Evolutionary conservation across 2,888 invertebrate species (phyloP), one percentile per base, ranked within the genome.

Genomic region (Tachina lurida): DNA sequence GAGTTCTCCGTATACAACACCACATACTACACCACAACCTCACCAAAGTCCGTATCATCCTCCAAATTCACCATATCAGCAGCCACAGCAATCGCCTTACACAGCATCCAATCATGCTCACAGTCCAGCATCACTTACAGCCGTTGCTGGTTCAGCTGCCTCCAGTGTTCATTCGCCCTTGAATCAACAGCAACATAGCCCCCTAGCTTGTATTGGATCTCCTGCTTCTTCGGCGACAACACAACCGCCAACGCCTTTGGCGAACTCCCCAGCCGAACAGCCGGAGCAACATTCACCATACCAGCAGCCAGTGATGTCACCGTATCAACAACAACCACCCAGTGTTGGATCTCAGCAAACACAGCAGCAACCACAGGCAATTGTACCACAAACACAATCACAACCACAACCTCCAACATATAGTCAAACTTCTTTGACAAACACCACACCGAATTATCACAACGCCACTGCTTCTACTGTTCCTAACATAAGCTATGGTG

Each of bases 271-370:
- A 2, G 78, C 75, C 3, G 89, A 90, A 10, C 91, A 93, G 22
- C 47, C 60, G 2, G 93, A 93, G 68, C 92, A 93, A 65, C 91
- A 92, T 84, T 93, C 92, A 76, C 93, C 93, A 43, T 93, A 93
- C 81, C 92, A 92, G 81, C 93, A 93, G 89, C 94, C 93, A 87
- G 94, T 91, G 88, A 89, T 90, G 73, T 93, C 93, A 56, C 94
- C 94, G 62, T 94, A 93, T 88, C 92, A 92, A 85, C 90, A 91
- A 39, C 91, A 91, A 19, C 83, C 86, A 45, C 79, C 86, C n/a
- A 86, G 83, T 73, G 86, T 79, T 13, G 86, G 86, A 41, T 19
- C 77, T 10, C 88, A 78, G 13, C 88, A 82, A 68, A 78, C 75
- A 47, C 89, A 86, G 13, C 88, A 76, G 65, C 88, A 86, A 67